phyloP scores from a whole-genome alignment of 2,888 invertebrate genomes.

The Phymatocera aterrima region DNA sequence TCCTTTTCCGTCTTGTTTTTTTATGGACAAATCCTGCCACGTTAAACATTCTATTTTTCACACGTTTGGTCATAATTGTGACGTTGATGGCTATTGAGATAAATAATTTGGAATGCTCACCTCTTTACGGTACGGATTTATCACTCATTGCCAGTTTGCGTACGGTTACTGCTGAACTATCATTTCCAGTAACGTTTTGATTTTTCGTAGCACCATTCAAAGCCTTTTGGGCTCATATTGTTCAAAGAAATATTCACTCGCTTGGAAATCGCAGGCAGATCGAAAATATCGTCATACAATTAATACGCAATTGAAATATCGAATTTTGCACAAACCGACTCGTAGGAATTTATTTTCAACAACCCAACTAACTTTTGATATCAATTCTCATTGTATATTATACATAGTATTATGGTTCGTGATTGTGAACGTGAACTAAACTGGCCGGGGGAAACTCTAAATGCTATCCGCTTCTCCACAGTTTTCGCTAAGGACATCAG shows the following conservation, averaged over 20 bases:
- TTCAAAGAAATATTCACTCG: constrained; percentile 14
- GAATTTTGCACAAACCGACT: background rate
- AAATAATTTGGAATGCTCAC: background rate
- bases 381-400: background rate
- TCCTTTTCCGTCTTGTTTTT: no score
- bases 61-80: no score
- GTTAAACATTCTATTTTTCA: no score
- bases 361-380: background rate
- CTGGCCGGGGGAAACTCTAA: no score
- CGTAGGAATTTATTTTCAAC: background rate
- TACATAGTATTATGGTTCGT: background rate
- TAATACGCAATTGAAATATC: constrained; percentile 26
- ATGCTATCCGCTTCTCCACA: no score
- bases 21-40: no score
- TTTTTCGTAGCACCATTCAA: constrained; percentile 4
- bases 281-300: constrained; percentile 1
- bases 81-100: background rate
- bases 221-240: background rate
- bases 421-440: no score
- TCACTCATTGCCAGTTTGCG: background rate
- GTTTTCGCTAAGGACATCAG: no score
- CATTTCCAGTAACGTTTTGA: background rate
- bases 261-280: constrained; percentile 18
- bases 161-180: background rate
- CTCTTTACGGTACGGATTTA: background rate